These are phyloP conservation scores for Dendrolimus houi DNA, from an alignment of 2,888 invertebrate species.

Conservation along the genomic window DNA sequence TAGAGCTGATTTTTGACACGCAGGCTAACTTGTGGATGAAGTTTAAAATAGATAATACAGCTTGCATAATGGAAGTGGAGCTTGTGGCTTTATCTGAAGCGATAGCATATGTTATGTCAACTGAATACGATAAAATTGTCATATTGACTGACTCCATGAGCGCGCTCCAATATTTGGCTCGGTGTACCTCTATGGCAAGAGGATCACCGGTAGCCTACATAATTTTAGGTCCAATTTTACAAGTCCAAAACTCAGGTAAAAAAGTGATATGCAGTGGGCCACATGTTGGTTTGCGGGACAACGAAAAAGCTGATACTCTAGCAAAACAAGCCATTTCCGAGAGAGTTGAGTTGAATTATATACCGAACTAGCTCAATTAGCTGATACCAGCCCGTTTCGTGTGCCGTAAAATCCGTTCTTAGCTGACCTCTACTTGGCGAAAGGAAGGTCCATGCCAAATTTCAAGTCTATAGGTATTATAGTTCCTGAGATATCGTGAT, in stretches of 20 bases:
- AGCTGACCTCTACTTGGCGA: too few relatives aligned
- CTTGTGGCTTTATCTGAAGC: slow-evolving; percentile 5
- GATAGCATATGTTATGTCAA: background rate
- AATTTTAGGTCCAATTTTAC: slow-evolving; percentile 1
- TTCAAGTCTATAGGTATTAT: too few relatives aligned
- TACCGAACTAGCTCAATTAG: too few relatives aligned
- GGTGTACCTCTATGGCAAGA: slow-evolving; percentile 3
- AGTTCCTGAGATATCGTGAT: too few relatives aligned
- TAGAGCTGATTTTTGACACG: slow-evolving; percentile 3
- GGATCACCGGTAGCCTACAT: slow-evolving; percentile 5
- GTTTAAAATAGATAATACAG: slow-evolving; percentile 1
- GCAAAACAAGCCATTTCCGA: too few relatives aligned
- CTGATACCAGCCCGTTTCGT: too few relatives aligned
- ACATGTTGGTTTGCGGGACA: slow-evolving; percentile 2
- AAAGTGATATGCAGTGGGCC: slow-evolving; percentile 2
- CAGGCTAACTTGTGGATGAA: background rate
- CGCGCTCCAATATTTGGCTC: slow-evolving; percentile 6
- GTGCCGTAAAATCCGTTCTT: too few relatives aligned
- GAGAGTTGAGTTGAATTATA: background rate
- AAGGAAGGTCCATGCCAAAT: too few relatives aligned
- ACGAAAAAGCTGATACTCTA: background rate
- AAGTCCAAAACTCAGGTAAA: background rate
- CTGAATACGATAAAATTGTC: background rate
- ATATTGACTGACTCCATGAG: slow-evolving; percentile 7
- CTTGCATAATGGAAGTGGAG: slow-evolving; percentile 3